Evolutionary conservation across 2,888 invertebrate genomes (phyloP), one percentile per base, ranked within the genome.

Genomic region (Amphipoea lucens): DNA sequence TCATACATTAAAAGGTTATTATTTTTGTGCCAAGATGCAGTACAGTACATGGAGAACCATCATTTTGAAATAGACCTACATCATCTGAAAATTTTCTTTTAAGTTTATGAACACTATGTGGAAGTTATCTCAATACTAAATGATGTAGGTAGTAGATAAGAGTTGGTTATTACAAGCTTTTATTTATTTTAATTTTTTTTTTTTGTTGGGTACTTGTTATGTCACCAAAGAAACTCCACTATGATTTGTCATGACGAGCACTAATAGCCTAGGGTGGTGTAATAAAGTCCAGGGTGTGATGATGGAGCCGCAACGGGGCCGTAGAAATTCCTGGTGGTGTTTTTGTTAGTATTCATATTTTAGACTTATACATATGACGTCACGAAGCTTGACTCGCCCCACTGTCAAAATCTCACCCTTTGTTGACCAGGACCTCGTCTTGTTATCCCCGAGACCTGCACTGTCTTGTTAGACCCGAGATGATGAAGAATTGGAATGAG

Each of bases 1-100:
- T 90, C 67, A 91, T 90, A 91, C 88, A 87, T 79, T 88, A 90
- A 88, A 91, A 90, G 82, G 81, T 69, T 48, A 82, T 85, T 70
- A 79, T 51, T 76, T 42, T 60, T 81, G 68, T 79, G 60, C 75
- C n/a, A 77, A 74, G 74, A 85, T 81, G 42, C 48, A 48, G 66
- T 84, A 65, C 63, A 57, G 42, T 69, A 65, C 36, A 73, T 42
- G 17, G 14, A 68, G 63, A 74, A 68, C 40, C 14, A 75, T 45
- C 45, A 67, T 74, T 70, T 54, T 65, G 42, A 73, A 77, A 72
- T 29, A 60, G 17, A 54, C 51, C 2, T 54, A 77, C 63, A 45
- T 1, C 20, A 12, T 65, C 36, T 11, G 48, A 76, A 45, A 12
- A 20, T 20, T 66, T 45, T 40, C 6, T 54, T 17, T 42, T 36